Conservation (phyloP, 30 jellyfish, hydroid and myxozoan species). For the Hydra vulgaris region DNA sequence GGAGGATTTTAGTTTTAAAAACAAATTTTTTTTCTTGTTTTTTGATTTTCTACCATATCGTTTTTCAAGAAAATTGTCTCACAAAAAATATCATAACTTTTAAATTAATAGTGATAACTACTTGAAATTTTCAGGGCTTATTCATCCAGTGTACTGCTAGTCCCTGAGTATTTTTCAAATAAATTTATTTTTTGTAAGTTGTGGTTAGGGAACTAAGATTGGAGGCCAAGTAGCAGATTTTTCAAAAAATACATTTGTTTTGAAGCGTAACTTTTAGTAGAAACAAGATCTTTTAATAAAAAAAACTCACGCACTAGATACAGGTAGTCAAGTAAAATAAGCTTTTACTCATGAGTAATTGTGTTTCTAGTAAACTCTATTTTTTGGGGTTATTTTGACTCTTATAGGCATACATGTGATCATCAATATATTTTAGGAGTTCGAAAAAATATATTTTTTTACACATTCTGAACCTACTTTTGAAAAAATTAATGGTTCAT, state of each 20-base stretch:
- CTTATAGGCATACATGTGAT: neutral
- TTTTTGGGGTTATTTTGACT: conserved; percentile 1
- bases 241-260: neutral
- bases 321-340: neutral
- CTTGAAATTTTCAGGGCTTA: neutral
- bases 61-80: conserved; percentile 5
- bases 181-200: neutral
- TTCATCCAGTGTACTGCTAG: neutral
- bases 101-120: neutral
- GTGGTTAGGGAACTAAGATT: neutral
- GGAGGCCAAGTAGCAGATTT: neutral
- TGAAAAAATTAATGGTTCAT: neutral
- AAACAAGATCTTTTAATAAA: neutral
- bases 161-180: neutral
- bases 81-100: neutral
- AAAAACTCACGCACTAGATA: conserved; percentile 1
- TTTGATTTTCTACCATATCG: conserved; percentile 2
- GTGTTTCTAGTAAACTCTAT: neutral
- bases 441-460: neutral
- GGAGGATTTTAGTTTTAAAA: neutral
- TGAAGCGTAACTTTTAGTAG: neutral
- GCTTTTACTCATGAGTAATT: neutral
- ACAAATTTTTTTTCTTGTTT: neutral
- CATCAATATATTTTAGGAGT: neutral
- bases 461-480: neutral